Base-by-base conservation (phyloP, 2,888 invertebrate species). In the Scaeva pyrastri region DNA sequence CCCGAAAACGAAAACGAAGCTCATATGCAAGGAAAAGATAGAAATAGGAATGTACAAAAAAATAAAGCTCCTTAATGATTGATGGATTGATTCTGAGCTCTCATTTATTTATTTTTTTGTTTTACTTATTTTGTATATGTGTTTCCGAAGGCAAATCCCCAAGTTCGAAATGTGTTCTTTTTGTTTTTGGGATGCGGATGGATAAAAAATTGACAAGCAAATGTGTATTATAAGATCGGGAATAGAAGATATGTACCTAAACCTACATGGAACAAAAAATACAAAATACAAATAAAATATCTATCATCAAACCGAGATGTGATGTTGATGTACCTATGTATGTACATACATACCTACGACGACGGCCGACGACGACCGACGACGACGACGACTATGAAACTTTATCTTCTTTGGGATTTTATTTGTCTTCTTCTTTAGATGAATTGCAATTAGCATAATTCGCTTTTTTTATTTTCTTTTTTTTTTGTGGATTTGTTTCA, bases 61-160 rank as follows among this genome's bases (percentile, higher is more conserved):
- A 71, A 26, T 56, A 66, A 76, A 45, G 68, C 62, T 71, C 43
- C 48, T 60, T 71, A 81, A 73, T 81, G 85, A 85, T 85, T 81
- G 85, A 86, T 86, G 85, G 76, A 70, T 81, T 70, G 68, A 81
- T 73, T 71, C 64, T 23, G 68, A 73, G 31, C 48, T 68, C 48
- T 48, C n/a, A 66, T 50, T 36, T 76, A 66, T 48, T 58, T 58
- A 41, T 55, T 11, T 41, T 21, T 1, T 26, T 21, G 1, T 21
- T 43, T 26, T 31, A 1, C 31, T 31, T 31, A 19, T 60, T 12
- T 14, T 12, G 14, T 21, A 19, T 5, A 60, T 21, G 21, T 41
- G 7, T 21, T 41, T 21, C 39, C 21, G 16, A 5, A 66, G 43
- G 41, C 50, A 71, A 76, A 60, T 66, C 71, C 76, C 55, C 41